Evolutionary conservation across 2,797 vertebrate species (phyloP), one percentile per base, ranked within the genome.

Genomic region (Carcharodon carcharias): DNA sequence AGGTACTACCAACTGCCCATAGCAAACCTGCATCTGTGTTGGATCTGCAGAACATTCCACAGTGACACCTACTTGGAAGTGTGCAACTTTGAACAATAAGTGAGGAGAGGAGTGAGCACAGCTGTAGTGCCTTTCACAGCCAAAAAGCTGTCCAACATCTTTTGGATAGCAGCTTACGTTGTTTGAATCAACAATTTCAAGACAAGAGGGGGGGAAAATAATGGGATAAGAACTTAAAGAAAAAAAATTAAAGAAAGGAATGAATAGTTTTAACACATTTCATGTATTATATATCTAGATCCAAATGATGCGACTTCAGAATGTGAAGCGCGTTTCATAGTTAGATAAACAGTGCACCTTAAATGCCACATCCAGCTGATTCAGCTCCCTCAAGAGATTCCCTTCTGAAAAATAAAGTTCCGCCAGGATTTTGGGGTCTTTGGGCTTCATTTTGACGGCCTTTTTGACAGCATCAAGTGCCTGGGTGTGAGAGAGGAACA

Each of bases 371-470:
- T 99, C 98, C 96, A 99, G 98, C 96, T 98, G 98, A 97, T 99
- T 99, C 97, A 99, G 98, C 97, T 99, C 99, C 97, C 99, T 97
- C 96, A 99, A 98, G 96, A 99, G 99, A 97, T 99, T 99, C 97
- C 99, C 99, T 98, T 99, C 99, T 96, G 99, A 99, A 97, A 99
- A 99, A 96, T 99, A 98, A 40, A 99, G 98, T 97, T 99, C 99
- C 82, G 99, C 99, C 97, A 97, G 97, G 85, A 99, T 97, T 71
- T 98, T 98, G 0, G 98, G 97, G 96, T 99, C 99, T 97, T 97
- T 97, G 97, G 98, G 98, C 96, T 98, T 98, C 97, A 99, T 98
- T 97, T 98, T 98, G 96, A 99, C 98, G 18, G 99, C 99, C 96
- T 97, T 97, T 96, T 99, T 98, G 97, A 99, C 98, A 97, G 98